Evolutionary conservation across 2,113 vertebrate genomes (phyloP), one percentile per base, ranked within the genome.

Genomic region (Paratilapia polleni): DNA sequence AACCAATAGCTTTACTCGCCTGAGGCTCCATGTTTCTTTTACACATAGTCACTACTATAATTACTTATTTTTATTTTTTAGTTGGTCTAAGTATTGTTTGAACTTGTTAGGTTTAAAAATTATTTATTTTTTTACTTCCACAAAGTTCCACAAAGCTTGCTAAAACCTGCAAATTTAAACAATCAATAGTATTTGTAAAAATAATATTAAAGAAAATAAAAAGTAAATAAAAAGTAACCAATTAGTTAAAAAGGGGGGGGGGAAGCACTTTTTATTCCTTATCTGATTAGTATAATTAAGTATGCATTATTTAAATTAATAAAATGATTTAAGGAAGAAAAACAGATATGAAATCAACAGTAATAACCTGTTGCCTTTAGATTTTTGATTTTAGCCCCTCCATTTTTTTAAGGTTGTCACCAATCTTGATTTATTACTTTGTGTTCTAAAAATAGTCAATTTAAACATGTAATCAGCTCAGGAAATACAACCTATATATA

Each of bases 401-500:
- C 22, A 68, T 12, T 26, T 26, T 68, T 47, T 47, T 6, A 68
- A 47, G 64, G 11, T 47, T n/a, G 64, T 14, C 41, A 47, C 2
- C 38, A 68, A 47, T 47, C 47, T 68, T 68, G 47, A 68, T 68
- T 68, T 68, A n/a, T 47, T 68, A 47, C 63, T 68, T 68, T 68
- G 22, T 68, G 22, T 22, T 8, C 17, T 28, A 41, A 49, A 0
- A 47, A 1, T 17, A 19, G 41, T 24, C 22, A 47, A 47, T 47
- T 68, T 2, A 47, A 68, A 47, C 14, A 47, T 26, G 63, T 68
- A 11, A 47, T n/a, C 43, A 68, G 14, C 14, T 7, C 9, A 47
- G 41, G 26, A 68, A 47, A 68, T 49, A 47, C 26, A 68, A 68
- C 5, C 5, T 43, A 47, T 11, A 19, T 68, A 22, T 12, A 19